A percentile compares a stretch with the other conserved stretches of the same genome.
Conservation (phyloP, 2,888 invertebrate species). For the Scotopteryx bipunctaria region DNA sequence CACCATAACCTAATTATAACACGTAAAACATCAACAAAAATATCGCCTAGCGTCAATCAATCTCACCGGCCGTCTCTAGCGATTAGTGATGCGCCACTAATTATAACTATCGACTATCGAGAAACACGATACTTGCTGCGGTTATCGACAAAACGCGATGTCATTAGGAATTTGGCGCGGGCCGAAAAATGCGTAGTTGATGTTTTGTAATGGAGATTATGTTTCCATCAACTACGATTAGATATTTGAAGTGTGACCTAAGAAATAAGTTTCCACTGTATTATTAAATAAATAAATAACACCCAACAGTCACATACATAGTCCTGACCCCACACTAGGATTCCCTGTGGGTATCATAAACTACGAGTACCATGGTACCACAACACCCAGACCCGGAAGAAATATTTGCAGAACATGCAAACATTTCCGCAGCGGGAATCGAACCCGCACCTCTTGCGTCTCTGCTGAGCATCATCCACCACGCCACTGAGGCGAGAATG, state of each 20-base stretch:
- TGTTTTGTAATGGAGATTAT: conserved; percentile 22
- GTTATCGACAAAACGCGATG: conserved; percentile 70
- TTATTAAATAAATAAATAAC: too few relatives aligned
- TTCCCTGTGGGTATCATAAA: too few relatives aligned
- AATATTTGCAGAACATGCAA: too few relatives aligned
- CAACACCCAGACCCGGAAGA: too few relatives aligned
- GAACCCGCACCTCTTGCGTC: too few relatives aligned
- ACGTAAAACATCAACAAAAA: conserved; percentile 57
- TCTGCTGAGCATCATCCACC: too few relatives aligned
- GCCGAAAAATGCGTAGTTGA: conserved; percentile 9
- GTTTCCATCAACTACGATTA: conserved; percentile 15
- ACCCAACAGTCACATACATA: too few relatives aligned
- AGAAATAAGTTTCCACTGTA: neutral
- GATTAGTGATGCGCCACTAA: conserved; percentile 71
- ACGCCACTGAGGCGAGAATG: too few relatives aligned
- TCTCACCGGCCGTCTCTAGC: conserved; percentile 64
- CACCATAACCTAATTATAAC: conserved; percentile 61
- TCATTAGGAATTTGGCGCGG: conserved; percentile 53
- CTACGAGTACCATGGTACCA: too few relatives aligned
- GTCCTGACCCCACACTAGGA: too few relatives aligned
- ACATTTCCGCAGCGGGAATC: too few relatives aligned
- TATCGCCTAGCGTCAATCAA: conserved; percentile 69
- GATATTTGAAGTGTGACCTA: neutral
- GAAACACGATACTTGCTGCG: conserved; percentile 59
- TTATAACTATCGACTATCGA: conserved; percentile 54